Base-by-base conservation (phyloP, 1,140 invertebrate genomes). In the Orchestia grillus region DNA sequence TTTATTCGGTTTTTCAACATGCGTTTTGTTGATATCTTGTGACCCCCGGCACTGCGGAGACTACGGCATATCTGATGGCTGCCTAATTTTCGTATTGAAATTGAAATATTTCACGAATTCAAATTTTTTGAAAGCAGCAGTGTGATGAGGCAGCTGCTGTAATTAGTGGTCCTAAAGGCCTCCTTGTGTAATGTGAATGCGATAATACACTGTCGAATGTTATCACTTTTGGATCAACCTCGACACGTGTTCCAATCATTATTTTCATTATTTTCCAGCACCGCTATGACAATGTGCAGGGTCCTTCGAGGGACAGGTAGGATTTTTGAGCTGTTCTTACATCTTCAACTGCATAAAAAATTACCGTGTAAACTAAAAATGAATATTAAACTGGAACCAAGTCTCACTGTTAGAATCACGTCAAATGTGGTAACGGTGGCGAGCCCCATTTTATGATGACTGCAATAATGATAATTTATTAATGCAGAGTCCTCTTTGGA, bases 201-300 rank as follows among this genome's bases (percentile, higher is more conserved):
- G 88, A 90, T 42, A 90, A 90, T 90, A 90, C 42, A 90, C 43
- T 90, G 43, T 90, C n/a, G 43, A 90, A 90, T 90, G 88, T 90
- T 77, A 77, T 36, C 28, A 36, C 62, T 36, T 77, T 28, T 77
- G 62, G 11, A 77, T 77, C 36, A 77, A 77, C 62, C 62, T 77
- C 62, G 62, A 77, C 36, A 28, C 62, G 1, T 77, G 47, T 53
- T 53, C 19, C 47, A n/a, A n/a, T n/a, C n/a, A n/a, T n/a, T n/a
- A n/a, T n/a, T 53, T 6, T 53, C 47, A 6, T 53, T 53, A 53
- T 53, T 53, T 53, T 53, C 6, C 47, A 53, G 47, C 19, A 19
- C 19, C 47, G 19, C 19, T 53, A 8, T 6, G 19, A 53, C 47
- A 53, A 8, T 53, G 47, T 19, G 19, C 19, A 53, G 47, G 6